Percentiles rank a stretch among this genome's conserved stretches.
Conservation (phyloP, 2,888 invertebrate species). For the Dysmachus trigonus region DNA sequence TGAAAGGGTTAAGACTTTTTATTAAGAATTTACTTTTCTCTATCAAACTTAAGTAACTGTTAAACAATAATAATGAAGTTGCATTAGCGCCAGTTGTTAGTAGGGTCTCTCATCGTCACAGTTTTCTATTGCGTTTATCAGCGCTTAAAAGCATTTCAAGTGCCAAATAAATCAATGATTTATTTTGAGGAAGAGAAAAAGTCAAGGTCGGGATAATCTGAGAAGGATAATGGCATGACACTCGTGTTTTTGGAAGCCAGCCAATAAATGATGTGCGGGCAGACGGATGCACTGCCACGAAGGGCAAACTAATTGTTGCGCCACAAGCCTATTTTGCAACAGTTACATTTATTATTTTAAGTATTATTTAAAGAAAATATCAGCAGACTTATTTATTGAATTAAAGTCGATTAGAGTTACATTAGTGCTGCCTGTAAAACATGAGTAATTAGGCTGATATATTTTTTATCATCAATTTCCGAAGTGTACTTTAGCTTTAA, state of each 20-base stretch:
- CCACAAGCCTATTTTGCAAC: no score
- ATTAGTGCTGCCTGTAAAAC: no score
- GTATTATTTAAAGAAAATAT: no score
- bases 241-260: background rate
- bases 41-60: background rate
- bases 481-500: no score
- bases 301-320: background rate
- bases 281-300: background rate
- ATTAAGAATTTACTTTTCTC: no score
- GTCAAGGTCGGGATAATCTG: background rate
- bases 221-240: background rate
- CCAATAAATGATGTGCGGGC: background rate
- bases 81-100: background rate
- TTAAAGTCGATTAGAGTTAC: no score
- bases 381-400: no score
- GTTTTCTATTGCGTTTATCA: background rate
- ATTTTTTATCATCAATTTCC: no score
- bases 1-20: no score
- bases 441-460: no score
- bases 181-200: background rate
- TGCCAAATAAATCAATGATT: background rate
- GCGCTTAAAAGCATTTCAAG: background rate
- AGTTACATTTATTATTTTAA: no score
- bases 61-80: background rate
- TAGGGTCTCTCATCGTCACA: background rate